Base-by-base conservation (phyloP, 2,113 vertebrate genomes). In the Probosciger aterrimus region DNA sequence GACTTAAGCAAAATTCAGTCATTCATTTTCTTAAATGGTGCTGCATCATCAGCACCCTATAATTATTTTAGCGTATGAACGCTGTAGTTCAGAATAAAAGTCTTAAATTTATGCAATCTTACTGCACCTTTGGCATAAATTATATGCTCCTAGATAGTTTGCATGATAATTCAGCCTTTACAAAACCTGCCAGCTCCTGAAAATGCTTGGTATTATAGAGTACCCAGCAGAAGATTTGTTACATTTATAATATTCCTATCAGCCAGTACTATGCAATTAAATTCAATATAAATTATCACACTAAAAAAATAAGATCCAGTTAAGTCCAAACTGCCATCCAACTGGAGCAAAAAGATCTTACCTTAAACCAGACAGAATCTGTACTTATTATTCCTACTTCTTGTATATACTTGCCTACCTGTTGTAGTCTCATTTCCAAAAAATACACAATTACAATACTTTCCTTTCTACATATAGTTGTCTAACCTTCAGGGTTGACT, bases 1-100 rank as follows among this genome's bases (percentile, higher is more conserved):
- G 96, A 92, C 68, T 83, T 43, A 39, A 87, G 74, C 80, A 87
- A 46, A 87, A 84, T 88, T 68, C 63, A 73, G 74, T 95, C 92
- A 78, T 91, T 83, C 90, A 18, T 88, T 92, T 90, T 91, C 90
- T 90, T 91, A 78, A 94, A 86, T 59, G 57, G 49, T 71, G 52
- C 86, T 71, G 35, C 81, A 94, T 87, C 7, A 1, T 76, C 79
- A 44, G 96, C 71, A 96, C 93, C 91, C 92, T 97, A 49, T 96
- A 97, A 97, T 97, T 96, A 97, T 67, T 69, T 78, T 47, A 76
- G 73, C 52, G 81, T 76, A 88, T 73, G 86, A 95, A 92, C 8
- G 8, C 14, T 7, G 16, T 37, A 79, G 86, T 63, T 74, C 57
- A 91, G 92, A 90, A 90, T 84, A 96, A 92, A 93, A 95, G 80